Conservation (phyloP, 2,888 invertebrate genomes). For the Platycheirus albimanus region DNA sequence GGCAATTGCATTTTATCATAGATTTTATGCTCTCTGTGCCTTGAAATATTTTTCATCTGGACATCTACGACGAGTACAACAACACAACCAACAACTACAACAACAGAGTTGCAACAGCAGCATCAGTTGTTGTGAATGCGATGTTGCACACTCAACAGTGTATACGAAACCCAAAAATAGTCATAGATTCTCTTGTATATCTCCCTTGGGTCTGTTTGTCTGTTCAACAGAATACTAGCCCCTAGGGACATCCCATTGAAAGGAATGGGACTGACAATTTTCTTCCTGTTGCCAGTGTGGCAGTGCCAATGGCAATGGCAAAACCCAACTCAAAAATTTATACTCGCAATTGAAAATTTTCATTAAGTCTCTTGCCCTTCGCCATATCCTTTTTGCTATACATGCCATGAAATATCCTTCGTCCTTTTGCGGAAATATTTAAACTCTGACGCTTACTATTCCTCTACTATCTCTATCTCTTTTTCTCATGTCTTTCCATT, state of each 20-base stretch:
- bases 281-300: slow-evolving; percentile 39
- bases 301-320: slow-evolving; percentile 30
- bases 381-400: slow-evolving; percentile 19
- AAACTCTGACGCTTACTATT: slow-evolving; percentile 65
- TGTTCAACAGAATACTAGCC: slow-evolving; percentile 17
- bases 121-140: neutral
- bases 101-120: neutral
- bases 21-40: slow-evolving; percentile 57
- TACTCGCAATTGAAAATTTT: slow-evolving; percentile 71
- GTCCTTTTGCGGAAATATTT: slow-evolving; percentile 58
- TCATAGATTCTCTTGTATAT: slow-evolving; percentile 9
- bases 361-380: slow-evolving; percentile 71
- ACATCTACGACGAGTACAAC: slow-evolving; percentile 1
- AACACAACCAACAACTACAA: slow-evolving; percentile 30
- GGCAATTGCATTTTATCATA: slow-evolving; percentile 69
- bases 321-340: slow-evolving; percentile 69
- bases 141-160: slow-evolving; percentile 10
- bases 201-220: slow-evolving; percentile 52
- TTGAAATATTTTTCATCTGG: slow-evolving; percentile 56
- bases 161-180: slow-evolving; percentile 17
- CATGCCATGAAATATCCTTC: slow-evolving; percentile 39
- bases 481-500: neutral
- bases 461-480: no score
- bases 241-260: neutral
- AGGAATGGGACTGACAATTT: slow-evolving; percentile 20